Evolutionary conservation across 2,113 vertebrate genomes (phyloP).

Genomic region (Syngnathus scovelli): DNA sequence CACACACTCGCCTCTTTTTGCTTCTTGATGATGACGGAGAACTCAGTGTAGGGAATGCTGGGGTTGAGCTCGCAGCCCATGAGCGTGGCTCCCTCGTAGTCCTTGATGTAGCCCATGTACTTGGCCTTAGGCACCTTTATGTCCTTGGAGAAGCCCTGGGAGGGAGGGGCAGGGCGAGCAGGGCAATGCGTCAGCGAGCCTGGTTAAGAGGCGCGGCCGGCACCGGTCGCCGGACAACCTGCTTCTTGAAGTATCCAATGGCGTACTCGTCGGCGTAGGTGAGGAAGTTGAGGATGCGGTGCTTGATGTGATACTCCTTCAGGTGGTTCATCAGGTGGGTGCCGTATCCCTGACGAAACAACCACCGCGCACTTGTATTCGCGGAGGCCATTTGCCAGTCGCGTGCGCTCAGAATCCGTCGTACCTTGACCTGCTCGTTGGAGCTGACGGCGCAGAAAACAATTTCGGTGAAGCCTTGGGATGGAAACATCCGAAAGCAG

Average conservation of each 20-base stretch:
- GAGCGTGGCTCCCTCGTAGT: conserved; percentile 96
- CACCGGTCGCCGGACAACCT: conserved; percentile 65
- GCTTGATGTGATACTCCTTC: conserved; percentile 98
- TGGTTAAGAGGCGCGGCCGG: no score
- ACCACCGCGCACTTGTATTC: neutral
- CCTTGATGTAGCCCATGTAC: conserved; percentile 98
- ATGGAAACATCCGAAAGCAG: conserved; percentile 98
- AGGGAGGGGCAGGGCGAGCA: neutral
- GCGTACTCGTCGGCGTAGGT: conserved; percentile 99
- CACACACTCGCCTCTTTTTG: conserved; percentile 87
- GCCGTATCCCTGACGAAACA: conserved; percentile 82
- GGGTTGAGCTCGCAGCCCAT: conserved; percentile 99
- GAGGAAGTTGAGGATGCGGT: conserved; percentile 94
- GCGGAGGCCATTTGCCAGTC: no score
- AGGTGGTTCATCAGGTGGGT: conserved; percentile 98
- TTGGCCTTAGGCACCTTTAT: conserved; percentile 96
- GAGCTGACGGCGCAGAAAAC: conserved; percentile 98
- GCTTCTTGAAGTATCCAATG: conserved; percentile 99
- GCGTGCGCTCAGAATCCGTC: neutral
- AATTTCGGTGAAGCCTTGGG: conserved; percentile 97
- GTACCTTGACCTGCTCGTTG: conserved; percentile 98
- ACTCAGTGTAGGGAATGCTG: conserved; percentile 94
- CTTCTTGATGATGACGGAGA: conserved; percentile 99
- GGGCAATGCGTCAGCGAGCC: neutral
- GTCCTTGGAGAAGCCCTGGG: conserved; percentile 97